These are phyloP conservation scores for Percopsis omiscomaycus DNA, from an alignment of 2,797 vertebrate genomes.

Conservation along the genomic window DNA sequence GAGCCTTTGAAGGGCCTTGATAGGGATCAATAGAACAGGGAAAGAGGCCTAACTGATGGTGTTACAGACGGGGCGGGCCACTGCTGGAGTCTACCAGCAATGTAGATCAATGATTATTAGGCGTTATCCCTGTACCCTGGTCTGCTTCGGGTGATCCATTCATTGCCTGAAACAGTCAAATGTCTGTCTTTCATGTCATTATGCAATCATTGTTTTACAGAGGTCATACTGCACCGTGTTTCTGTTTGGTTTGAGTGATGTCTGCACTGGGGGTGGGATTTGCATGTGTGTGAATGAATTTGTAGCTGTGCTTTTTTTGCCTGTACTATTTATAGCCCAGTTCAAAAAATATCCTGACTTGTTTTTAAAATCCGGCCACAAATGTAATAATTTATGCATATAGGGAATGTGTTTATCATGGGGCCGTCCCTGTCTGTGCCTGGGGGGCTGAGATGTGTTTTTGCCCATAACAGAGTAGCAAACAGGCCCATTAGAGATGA, in stretches of 20 bases:
- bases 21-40: constrained; percentile 72
- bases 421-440: constrained; percentile 7
- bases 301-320: no score
- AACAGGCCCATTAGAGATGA: constrained; percentile 83
- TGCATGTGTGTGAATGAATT: no score
- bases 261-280: no score
- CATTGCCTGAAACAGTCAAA: constrained; percentile 12
- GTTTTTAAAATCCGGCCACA: no score
- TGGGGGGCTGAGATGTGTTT: constrained; percentile 52
- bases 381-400: neutral
- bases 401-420: constrained; percentile 27
- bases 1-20: constrained; percentile 72
- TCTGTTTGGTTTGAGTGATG: no score
- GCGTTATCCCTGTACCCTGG: constrained; percentile 55
- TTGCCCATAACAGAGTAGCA: constrained; percentile 79
- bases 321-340: no score
- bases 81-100: constrained; percentile 54
- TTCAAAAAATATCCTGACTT: no score
- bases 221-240: neutral
- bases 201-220: neutral
- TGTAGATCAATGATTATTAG: constrained; percentile 66
- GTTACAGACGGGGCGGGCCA: constrained; percentile 70
- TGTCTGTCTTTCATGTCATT: neutral
- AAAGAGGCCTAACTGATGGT: constrained; percentile 68
- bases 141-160: constrained; percentile 51